Evolutionary conservation across 1,140 invertebrate species (phyloP).

Genomic region (Harlomillsia oculata): DNA sequence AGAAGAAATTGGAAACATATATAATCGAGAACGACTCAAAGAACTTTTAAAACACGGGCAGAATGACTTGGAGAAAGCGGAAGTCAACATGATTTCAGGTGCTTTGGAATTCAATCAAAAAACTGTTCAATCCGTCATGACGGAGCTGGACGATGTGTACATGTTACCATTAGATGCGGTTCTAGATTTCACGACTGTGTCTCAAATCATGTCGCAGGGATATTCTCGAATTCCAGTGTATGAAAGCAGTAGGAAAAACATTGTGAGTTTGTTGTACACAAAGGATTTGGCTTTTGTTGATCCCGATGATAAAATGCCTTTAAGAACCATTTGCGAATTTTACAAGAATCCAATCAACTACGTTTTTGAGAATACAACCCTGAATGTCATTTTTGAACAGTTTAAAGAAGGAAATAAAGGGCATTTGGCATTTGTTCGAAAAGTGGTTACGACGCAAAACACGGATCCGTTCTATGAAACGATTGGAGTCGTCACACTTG

Average conservation of each 20-base stretch:
- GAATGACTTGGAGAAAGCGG: constrained; percentile 48
- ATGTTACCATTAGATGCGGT: constrained; percentile 48
- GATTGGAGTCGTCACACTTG: constrained; percentile 45
- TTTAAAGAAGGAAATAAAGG: constrained; percentile 53
- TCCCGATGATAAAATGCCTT: constrained; percentile 50
- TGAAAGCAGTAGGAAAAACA: constrained; percentile 47
- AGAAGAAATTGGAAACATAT: constrained; percentile 93
- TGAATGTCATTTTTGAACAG: constrained; percentile 53
- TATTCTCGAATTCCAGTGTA: constrained; percentile 58
- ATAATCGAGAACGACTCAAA: constrained; percentile 90
- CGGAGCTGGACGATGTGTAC: constrained; percentile 50
- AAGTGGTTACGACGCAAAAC: constrained; percentile 33
- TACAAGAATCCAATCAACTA: constrained; percentile 53
- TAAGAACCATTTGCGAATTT: constrained; percentile 53
- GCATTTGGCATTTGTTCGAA: constrained; percentile 45
- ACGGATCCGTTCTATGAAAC: constrained; percentile 45
- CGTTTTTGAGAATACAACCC: constrained; percentile 52
- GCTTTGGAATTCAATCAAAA: constrained; percentile 49
- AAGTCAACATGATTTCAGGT: constrained; percentile 53
- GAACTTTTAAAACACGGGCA: constrained; percentile 67
- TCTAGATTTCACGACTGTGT: constrained; percentile 52
- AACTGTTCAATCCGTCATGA: constrained; percentile 48
- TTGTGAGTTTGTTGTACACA: constrained; percentile 52
- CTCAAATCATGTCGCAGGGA: constrained; percentile 50
- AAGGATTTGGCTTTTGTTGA: constrained; percentile 59